Conservation (phyloP, 2,888 invertebrate species). For the Teleogryllus oceanicus region DNA sequence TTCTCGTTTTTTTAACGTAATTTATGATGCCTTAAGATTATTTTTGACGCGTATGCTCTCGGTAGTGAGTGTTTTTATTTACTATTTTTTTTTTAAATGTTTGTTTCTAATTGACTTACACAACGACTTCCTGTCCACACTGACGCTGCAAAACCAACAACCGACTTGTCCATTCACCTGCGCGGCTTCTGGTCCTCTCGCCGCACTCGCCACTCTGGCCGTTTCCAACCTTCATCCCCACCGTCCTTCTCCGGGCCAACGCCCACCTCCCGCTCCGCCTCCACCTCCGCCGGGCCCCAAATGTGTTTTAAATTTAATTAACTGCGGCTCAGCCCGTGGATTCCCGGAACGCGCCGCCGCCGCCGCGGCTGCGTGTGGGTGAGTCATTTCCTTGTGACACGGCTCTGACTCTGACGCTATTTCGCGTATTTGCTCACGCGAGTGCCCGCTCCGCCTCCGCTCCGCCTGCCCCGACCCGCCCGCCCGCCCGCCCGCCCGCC, state of each 20-base stretch:
- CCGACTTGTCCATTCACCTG: too few relatives aligned
- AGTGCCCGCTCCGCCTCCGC: background rate
- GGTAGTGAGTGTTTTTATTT: too few relatives aligned
- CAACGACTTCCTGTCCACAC: too few relatives aligned
- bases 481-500: background rate
- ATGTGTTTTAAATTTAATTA: conserved; percentile 18
- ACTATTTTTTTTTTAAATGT: too few relatives aligned
- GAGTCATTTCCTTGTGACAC: background rate
- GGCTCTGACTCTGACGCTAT: background rate
- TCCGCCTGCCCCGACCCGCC: background rate
- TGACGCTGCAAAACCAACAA: too few relatives aligned
- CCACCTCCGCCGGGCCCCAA: background rate
- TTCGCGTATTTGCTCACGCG: background rate
- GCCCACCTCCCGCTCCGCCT: background rate
- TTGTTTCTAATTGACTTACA: too few relatives aligned
- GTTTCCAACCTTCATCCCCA: background rate
- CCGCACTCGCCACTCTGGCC: background rate
- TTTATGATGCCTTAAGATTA: too few relatives aligned
- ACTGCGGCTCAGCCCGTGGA: background rate
- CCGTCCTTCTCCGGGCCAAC: background rate
- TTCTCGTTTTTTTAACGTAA: too few relatives aligned
- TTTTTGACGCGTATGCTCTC: too few relatives aligned
- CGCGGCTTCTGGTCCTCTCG: too few relatives aligned
- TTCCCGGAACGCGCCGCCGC: background rate
- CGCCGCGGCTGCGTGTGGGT: background rate